Conservation (phyloP, 2,888 invertebrate species). For the Drosophila gaucha region DNA sequence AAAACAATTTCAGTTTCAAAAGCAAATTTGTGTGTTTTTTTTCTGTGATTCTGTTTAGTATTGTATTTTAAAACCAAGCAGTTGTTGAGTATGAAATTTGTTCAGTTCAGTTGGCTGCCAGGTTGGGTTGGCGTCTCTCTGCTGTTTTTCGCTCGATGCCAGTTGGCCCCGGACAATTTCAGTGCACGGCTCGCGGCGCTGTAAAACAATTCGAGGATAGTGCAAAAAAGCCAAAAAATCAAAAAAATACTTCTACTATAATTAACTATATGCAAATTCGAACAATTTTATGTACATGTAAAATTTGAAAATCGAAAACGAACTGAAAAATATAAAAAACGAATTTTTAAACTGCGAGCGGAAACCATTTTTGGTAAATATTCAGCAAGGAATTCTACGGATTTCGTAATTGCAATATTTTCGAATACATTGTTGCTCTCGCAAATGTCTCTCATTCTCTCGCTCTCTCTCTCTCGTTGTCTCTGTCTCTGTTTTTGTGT, state of each 20-base stretch:
- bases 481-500: slow-evolving; percentile 13
- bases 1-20: slow-evolving; percentile 58
- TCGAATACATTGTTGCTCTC: slow-evolving; percentile 5
- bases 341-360: slow-evolving; percentile 21
- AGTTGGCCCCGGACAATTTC: slow-evolving; percentile 78
- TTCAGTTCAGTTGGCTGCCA: slow-evolving; percentile 39
- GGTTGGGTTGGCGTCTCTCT: slow-evolving; percentile 51
- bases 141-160: slow-evolving; percentile 60
- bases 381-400: slow-evolving; percentile 10
- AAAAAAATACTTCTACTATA: slow-evolving; percentile 13
- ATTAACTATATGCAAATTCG: slow-evolving; percentile 23
- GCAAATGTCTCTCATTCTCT: slow-evolving; percentile 8
- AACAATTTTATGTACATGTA: slow-evolving; percentile 50
- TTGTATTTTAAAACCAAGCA: slow-evolving; percentile 57
- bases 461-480: background rate
- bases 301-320: slow-evolving; percentile 45
- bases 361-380: slow-evolving; percentile 55
- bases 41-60: slow-evolving; percentile 57
- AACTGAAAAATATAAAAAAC: slow-evolving; percentile 24
- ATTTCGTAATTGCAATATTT: slow-evolving; percentile 67
- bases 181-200: slow-evolving; percentile 67
- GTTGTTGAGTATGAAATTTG: slow-evolving; percentile 48
- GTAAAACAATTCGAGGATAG: slow-evolving; percentile 44
- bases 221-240: slow-evolving; percentile 22
- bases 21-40: slow-evolving; percentile 50